Conservation (phyloP, 2,888 invertebrate species). For the Hypolimnas misippus region DNA sequence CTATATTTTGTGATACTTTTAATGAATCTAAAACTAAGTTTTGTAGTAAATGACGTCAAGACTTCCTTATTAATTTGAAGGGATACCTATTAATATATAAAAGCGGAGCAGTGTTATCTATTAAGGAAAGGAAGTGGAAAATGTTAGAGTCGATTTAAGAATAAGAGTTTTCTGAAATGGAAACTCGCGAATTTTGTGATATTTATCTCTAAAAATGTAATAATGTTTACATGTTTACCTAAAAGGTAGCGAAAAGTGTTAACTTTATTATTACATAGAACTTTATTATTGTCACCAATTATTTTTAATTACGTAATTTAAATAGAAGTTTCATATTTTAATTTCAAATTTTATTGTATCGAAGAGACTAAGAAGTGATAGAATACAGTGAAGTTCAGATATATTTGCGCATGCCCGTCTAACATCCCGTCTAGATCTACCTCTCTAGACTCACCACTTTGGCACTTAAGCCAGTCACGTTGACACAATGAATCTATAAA, state of each 20-base stretch:
- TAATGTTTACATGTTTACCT: no score
- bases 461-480: slow-evolving; percentile 82
- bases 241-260: no score
- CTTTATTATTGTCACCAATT: no score
- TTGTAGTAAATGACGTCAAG: not conserved
- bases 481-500: slow-evolving; percentile 83
- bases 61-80: not conserved
- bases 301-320: no score
- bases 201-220: not conserved
- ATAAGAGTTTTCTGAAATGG: not conserved
- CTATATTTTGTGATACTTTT: slow-evolving; percentile 27
- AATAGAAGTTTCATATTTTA: no score
- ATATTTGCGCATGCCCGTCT: slow-evolving; percentile 70
- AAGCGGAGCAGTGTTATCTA: slow-evolving; percentile 11
- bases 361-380: slow-evolving; percentile 48
- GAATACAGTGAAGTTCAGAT: slow-evolving; percentile 55
- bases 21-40: slow-evolving; percentile 22
- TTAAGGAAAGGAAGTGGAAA: not conserved
- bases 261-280: no score
- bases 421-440: slow-evolving; percentile 77
- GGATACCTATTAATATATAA: not conserved
- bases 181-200: not conserved
- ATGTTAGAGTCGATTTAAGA: not conserved
- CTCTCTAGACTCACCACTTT: slow-evolving; percentile 81
- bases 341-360: not conserved